These are phyloP conservation scores for Aphelinus atriplicis DNA, from an alignment of 1,140 invertebrate genomes.

Conservation along the genomic window DNA sequence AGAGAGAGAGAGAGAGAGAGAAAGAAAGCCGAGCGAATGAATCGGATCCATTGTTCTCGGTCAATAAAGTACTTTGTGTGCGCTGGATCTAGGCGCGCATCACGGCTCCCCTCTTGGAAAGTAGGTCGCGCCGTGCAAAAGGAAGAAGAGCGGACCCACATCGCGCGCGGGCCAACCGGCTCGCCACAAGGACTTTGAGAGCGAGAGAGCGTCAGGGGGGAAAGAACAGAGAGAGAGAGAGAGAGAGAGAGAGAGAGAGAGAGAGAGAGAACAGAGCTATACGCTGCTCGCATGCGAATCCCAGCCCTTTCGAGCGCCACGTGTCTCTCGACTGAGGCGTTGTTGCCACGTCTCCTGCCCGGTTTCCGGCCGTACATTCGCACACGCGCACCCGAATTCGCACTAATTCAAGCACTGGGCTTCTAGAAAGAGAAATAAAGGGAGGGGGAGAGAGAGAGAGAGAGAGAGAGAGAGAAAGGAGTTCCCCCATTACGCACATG, in stretches of 20 bases:
- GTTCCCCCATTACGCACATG: too few relatives aligned
- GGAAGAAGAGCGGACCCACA: constrained; percentile 1
- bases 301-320: constrained; percentile 32
- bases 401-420: neutral
- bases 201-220: neutral
- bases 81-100: too few relatives aligned
- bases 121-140: constrained; percentile 32
- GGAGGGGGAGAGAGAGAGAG: neutral
- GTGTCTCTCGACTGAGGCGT: constrained; percentile 11
- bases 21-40: neutral
- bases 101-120: neutral
- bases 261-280: neutral
- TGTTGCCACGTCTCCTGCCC: constrained; percentile 20
- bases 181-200: neutral
- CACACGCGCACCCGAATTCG: neutral
- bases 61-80: too few relatives aligned
- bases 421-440: neutral
- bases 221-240: neutral
- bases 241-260: neutral
- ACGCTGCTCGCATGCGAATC: constrained; percentile 12
- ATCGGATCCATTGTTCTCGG: too few relatives aligned
- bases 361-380: neutral
- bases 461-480: constrained; percentile 8
- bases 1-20: constrained; percentile 24
- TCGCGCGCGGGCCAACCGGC: too few relatives aligned